A percentile compares a stretch with the other conserved stretches of the same genome.
Evolutionary conservation across 2,797 vertebrate genomes (phyloP).

Genomic region (Coregonus ussuriensis): DNA sequence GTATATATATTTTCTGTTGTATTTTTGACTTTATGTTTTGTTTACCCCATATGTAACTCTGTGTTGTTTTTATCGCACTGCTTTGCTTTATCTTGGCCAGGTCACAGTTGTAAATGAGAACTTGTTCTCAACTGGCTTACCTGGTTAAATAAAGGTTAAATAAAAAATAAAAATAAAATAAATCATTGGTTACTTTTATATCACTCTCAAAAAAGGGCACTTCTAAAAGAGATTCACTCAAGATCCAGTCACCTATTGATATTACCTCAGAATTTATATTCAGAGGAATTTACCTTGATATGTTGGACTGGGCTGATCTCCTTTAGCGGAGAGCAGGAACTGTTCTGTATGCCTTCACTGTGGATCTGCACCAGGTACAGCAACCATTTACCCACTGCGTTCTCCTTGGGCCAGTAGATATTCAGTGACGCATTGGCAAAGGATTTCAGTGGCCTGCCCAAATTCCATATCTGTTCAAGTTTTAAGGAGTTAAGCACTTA

Average conservation of each 20-base stretch:
- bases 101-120: too few species aligned
- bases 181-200: too few species aligned
- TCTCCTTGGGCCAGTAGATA: conserved; percentile 90
- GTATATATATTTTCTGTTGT: too few species aligned
- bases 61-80: too few species aligned
- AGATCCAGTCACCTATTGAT: background rate
- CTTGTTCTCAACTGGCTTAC: too few species aligned
- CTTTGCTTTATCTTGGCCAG: too few species aligned
- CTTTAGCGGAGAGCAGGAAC: conserved; percentile 76
- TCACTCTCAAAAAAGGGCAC: too few species aligned
- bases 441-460: conserved; percentile 86
- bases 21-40: too few species aligned
- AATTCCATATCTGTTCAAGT: conserved; percentile 82
- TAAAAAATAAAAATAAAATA: too few species aligned
- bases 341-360: conserved; percentile 76
- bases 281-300: conserved; percentile 50
- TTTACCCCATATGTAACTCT: too few species aligned
- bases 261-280: background rate
- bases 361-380: conserved; percentile 87
- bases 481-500: background rate
- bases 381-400: conserved; percentile 82
- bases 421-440: conserved; percentile 85
- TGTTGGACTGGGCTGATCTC: conserved; percentile 76
- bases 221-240: too few species aligned
- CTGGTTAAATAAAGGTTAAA: too few species aligned